Evolutionary conservation across 2,888 invertebrate species (phyloP).

Genomic region (Phania funesta): DNA sequence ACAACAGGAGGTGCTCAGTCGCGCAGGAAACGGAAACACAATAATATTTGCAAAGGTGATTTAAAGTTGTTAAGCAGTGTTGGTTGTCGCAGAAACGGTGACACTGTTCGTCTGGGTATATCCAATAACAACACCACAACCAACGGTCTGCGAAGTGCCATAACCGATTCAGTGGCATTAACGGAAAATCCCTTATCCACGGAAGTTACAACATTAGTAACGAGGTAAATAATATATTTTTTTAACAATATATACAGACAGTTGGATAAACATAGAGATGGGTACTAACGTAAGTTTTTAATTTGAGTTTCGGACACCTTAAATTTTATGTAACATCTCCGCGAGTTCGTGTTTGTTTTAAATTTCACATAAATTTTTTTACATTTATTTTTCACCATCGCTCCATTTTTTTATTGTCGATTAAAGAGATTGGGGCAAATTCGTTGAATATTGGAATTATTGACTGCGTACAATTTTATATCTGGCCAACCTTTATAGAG

Average conservation of each 20-base stretch:
- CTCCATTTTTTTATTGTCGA: too few relatives aligned
- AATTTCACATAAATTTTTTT: too few relatives aligned
- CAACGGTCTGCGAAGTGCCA: constrained; percentile 73
- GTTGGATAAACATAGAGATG: too few relatives aligned
- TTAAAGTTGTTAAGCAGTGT: constrained; percentile 75
- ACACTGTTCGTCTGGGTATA: constrained; percentile 63
- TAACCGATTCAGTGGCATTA: constrained; percentile 77
- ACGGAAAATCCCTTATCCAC: constrained; percentile 78
- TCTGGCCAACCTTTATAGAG: too few relatives aligned
- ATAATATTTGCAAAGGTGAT: constrained; percentile 76
- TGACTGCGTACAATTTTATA: too few relatives aligned
- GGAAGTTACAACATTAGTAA: constrained; percentile 77
- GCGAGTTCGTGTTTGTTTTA: too few relatives aligned
- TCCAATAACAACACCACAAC: constrained; percentile 68
- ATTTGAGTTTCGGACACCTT: too few relatives aligned
- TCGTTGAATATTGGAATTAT: too few relatives aligned
- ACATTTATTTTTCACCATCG: too few relatives aligned
- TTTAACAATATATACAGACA: not conserved
- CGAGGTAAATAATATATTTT: constrained; percentile 74
- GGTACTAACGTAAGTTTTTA: too few relatives aligned
- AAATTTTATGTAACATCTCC: too few relatives aligned
- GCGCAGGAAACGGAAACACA: constrained; percentile 76
- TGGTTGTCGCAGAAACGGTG: constrained; percentile 62
- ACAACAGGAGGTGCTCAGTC: constrained; percentile 78
- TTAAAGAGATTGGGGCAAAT: too few relatives aligned